Evolutionary conservation across 2,888 invertebrate genomes (phyloP), one percentile per base, ranked within the genome.

Genomic region (Ischnura elegans): DNA sequence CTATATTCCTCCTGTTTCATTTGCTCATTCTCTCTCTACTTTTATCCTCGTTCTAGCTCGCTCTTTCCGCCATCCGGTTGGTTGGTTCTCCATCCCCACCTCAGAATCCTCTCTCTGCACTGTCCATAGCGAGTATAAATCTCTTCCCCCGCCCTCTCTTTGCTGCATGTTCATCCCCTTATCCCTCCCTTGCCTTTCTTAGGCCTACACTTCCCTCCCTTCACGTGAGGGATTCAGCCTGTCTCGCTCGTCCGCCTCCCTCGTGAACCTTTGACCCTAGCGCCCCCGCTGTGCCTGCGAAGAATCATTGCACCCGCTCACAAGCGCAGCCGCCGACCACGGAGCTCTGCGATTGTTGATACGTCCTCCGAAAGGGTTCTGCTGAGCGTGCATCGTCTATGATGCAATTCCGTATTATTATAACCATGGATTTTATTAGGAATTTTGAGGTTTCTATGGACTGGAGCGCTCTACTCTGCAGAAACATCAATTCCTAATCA

Each of bases 171-270:
- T 19, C 13, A 6, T 8, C 16, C 43, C 86, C 8, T 45, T 42
- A 13, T 19, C 5, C 45, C 86, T 45, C 45, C n/a, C 51, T 25
- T 86, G 21, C 86, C 43, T 86, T 6, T 29, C 45, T 36, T 16
- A 6, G 25, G 3, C 25, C n/a, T 4, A n/a, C 61, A n/a, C 61
- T 61, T 1, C n/a, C 5, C 8, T n/a, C n/a, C 61, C n/a, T n/a
- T 5, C n/a, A n/a, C 61, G n/a, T 61, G n/a, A 0, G 13, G n/a
- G 51, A 51, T n/a, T 61, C 61, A n/a, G 10, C 19, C n/a, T n/a
- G 61, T n/a, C n/a, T 61, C 61, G 61, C n/a, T n/a, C 61, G n/a
- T 61, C 55, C 42, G 55, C 47, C 42, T 87, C 36, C 36, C 87
- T 87, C 29, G 47, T 85, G 43, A 43, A 36, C 36, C 85, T 42